Conservation (phyloP, 2,888 invertebrate species). For the Netelia virgata region DNA sequence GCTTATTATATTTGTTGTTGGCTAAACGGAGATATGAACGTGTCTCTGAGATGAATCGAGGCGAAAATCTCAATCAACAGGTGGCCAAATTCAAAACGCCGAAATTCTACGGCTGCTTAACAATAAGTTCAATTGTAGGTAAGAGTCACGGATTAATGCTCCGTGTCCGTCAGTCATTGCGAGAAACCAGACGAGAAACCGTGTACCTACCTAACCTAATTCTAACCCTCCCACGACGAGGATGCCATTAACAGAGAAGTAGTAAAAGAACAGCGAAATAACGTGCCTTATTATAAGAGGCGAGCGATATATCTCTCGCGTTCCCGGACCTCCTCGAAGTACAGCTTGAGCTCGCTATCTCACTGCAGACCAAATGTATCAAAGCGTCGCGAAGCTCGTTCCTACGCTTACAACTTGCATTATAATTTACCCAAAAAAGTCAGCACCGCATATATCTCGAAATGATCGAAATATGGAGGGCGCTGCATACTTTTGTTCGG, state of each 20-base stretch:
- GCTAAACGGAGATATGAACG: too few species aligned
- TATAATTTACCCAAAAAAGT: slow-evolving; percentile 4
- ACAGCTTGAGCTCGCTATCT: slow-evolving; percentile 55
- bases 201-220: slow-evolving; percentile 14
- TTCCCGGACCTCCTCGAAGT: slow-evolving; percentile 80
- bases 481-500: too few species aligned
- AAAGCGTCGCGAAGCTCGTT: slow-evolving; percentile 32
- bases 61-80: background rate
- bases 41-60: background rate
- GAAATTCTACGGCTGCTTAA: background rate
- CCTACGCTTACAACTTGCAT: slow-evolving; percentile 8
- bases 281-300: slow-evolving; percentile 77
- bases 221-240: slow-evolving; percentile 77
- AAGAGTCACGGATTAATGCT: background rate
- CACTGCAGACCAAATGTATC: slow-evolving; percentile 44
- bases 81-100: too few species aligned
- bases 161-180: background rate
- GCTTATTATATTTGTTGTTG: too few species aligned
- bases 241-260: slow-evolving; percentile 35
- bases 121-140: too few species aligned
- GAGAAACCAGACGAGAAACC: background rate
- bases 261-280: slow-evolving; percentile 31
- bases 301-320: slow-evolving; percentile 79
- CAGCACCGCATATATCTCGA: background rate
- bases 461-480: too few species aligned